Evolutionary conservation across 2,888 invertebrate genomes (phyloP).

Genomic region (Teleiodes luculella): DNA sequence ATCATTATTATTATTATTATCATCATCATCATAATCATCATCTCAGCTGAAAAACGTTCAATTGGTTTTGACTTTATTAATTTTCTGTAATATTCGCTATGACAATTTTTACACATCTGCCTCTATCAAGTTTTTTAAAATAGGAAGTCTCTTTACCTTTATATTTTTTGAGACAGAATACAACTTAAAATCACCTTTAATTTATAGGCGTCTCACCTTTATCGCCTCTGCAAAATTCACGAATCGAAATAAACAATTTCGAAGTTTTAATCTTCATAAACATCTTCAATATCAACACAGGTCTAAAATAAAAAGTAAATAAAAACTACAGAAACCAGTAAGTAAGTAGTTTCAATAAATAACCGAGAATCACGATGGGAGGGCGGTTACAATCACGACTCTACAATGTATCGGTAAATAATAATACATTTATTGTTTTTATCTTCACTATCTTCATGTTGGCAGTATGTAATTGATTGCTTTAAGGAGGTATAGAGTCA

Average conservation of each 20-base stretch:
- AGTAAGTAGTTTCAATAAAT: constrained; percentile 1
- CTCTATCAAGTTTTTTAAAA: no score
- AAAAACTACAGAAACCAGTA: neutral
- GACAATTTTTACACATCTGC: no score
- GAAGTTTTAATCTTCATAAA: neutral
- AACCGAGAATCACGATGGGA: constrained; percentile 26
- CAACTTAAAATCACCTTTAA: no score
- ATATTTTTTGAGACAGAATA: no score
- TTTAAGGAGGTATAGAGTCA: neutral
- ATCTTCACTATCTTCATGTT: constrained; percentile 18
- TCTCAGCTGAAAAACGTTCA: no score
- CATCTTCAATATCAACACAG: neutral
- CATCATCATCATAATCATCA: no score
- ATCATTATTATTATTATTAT: no score
- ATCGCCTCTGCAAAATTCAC: neutral
- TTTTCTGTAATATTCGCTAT: no score
- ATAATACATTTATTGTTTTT: constrained; percentile 29
- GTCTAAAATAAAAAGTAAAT: neutral
- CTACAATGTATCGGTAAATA: constrained; percentile 26
- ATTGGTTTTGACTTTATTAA: no score
- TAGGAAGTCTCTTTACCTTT: no score
- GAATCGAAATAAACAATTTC: neutral
- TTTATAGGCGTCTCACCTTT: no score
- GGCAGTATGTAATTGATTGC: constrained; percentile 3
- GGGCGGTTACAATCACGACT: constrained; percentile 23